phyloP scores from a whole-genome alignment of 1,140 invertebrate genomes.

The Augochlora pura region DNA sequence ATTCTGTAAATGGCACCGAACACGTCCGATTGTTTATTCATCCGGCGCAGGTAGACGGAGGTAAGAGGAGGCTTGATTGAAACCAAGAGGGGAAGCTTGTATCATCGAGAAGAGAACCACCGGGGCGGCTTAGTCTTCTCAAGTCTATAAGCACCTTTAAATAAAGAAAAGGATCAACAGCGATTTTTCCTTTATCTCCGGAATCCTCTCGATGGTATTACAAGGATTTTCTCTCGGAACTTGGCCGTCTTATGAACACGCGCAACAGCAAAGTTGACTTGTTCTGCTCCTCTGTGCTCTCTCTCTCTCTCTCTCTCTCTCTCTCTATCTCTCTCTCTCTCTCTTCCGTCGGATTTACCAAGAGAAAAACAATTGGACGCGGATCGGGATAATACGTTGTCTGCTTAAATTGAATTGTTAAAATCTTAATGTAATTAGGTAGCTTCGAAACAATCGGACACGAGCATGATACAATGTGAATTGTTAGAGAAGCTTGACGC shows the following conservation, averaged over 20 bases:
- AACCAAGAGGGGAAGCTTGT: constrained; percentile 13
- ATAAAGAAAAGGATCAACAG: constrained; percentile 52
- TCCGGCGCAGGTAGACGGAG: neutral
- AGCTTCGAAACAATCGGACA: too few relatives aligned
- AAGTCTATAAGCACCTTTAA: constrained; percentile 38
- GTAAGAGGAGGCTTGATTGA: constrained; percentile 9
- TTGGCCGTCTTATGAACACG: constrained; percentile 29
- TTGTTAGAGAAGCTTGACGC: too few relatives aligned
- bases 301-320: too few relatives aligned
- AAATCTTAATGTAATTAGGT: too few relatives aligned
- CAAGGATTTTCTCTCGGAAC: constrained; percentile 31
- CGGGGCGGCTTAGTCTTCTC: constrained; percentile 18
- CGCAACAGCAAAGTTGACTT: constrained; percentile 28
- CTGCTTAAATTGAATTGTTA: too few relatives aligned
- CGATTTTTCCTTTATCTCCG: constrained; percentile 33
- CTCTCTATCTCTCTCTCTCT: too few relatives aligned
- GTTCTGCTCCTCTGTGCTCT: neutral
- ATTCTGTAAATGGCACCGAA: too few relatives aligned
- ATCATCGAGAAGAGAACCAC: constrained; percentile 17
- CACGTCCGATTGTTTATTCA: neutral
- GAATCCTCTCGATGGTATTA: constrained; percentile 27
- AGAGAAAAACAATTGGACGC: neutral
- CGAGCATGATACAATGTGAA: too few relatives aligned
- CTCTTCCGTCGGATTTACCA: neutral
- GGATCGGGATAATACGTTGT: neutral